A percentile compares a stretch with the other conserved stretches of the same genome.
phyloP scores from a whole-genome alignment of 2,888 invertebrate species.

The Eledona agricola region DNA sequence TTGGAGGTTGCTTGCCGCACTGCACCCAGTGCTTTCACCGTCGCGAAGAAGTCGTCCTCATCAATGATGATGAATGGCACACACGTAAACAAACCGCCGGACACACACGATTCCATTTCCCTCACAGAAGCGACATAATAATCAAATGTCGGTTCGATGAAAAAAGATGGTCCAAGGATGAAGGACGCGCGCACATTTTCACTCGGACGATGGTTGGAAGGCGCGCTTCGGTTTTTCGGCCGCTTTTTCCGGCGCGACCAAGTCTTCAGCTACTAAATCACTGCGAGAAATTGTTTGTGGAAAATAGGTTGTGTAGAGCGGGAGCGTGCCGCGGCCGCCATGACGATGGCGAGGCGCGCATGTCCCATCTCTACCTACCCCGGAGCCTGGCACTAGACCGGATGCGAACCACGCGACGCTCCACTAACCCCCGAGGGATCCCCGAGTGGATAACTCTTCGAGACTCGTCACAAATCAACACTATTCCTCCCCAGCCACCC shows the following conservation, averaged over 20 bases:
- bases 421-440: conserved; percentile 19
- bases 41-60: conserved; percentile 6
- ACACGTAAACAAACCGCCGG: conserved; percentile 24
- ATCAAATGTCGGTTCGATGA: conserved; percentile 33
- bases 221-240: neutral
- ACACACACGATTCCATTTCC: conserved; percentile 4
- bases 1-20: conserved; percentile 34
- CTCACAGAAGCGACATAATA: conserved; percentile 23
- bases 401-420: conserved; percentile 27
- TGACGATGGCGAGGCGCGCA: conserved; percentile 66
- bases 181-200: conserved; percentile 7
- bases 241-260: conserved; percentile 24
- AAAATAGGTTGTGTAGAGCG: conserved; percentile 59
- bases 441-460: conserved; percentile 28
- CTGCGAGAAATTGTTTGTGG: conserved; percentile 47
- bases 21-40: conserved; percentile 8
- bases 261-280: conserved; percentile 43
- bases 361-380: conserved; percentile 62
- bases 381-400: conserved; percentile 42
- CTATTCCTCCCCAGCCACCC: conserved; percentile 10
- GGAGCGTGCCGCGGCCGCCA: conserved; percentile 68
- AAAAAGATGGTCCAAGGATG: conserved; percentile 7
- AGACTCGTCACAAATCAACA: conserved; percentile 24
- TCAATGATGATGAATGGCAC: conserved; percentile 17
- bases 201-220: neutral